Conservation (phyloP, 2,113 vertebrate genomes). For the Oreochromis niloticus region DNA sequence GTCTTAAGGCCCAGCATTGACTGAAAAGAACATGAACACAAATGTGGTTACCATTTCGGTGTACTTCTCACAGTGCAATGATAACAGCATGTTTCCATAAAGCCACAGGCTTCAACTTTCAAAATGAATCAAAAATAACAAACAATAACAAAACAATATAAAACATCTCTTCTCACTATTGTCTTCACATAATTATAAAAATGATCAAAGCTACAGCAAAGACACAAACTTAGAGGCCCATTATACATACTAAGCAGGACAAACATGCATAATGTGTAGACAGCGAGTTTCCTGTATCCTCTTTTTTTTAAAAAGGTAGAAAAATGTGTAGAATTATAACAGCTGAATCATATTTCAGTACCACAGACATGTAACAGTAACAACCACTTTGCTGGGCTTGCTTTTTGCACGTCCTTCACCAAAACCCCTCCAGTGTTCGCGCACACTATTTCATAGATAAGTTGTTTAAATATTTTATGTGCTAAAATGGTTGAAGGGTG, state of each 20-base stretch:
- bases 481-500: neutral
- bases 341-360: neutral
- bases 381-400: neutral
- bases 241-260: neutral
- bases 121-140: neutral
- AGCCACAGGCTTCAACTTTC: neutral
- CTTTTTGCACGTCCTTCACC: neutral
- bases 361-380: neutral
- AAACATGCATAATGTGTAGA: neutral
- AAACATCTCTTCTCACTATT: neutral
- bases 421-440: neutral
- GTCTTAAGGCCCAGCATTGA: neutral
- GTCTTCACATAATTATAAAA: neutral
- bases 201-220: neutral
- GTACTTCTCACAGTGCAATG: neutral
- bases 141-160: neutral
- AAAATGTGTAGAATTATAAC: neutral
- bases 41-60: neutral
- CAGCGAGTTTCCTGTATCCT: neutral
- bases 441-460: neutral
- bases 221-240: neutral
- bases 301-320: neutral
- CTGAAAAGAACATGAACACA: neutral
- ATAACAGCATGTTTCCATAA: neutral
- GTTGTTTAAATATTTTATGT: constrained; percentile 18